Evolutionary conservation across 1,140 invertebrate genomes (phyloP), one percentile per base, ranked within the genome.

Genomic region (Cryptotermes secundus): DNA sequence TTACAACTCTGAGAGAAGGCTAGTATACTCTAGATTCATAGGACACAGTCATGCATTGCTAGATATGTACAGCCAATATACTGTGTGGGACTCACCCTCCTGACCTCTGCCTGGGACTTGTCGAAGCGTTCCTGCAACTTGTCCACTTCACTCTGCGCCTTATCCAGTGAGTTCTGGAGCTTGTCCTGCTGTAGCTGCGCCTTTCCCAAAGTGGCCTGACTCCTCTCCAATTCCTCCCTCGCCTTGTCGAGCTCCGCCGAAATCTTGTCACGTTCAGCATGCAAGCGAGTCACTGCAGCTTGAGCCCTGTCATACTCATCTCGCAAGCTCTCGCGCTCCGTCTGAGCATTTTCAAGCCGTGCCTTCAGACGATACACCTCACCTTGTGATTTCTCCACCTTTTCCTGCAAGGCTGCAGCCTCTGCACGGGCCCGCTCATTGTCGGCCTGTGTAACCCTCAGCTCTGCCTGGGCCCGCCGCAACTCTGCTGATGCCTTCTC

Each of bases 301-400:
- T 95, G 94, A 26, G 94, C 92, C 83, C 96, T 92, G 88, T 97
- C 97, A 88, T 97, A 95, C 90, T 98, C 97, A 87, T 98, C 97
- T 82, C 97, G 95, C 83, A 98, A 90, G 88, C 95, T 97, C 87
- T 98, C 96, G 88, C 97, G 96, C 90, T 98, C 97, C 83, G 95
- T 95, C 91, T 98, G 96, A 88, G 97, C 96, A 90, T 98, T 98
- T 91, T 98, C 97, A 87, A 98, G 91, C 88, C 97, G 95, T 24
- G 97, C 97, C 90, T 98, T 98, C 84, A 98, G 92, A 87, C 97
- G 93, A 88, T 98, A 98, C 24, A 98, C 97, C 90, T 98, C 97
- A 83, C 97, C 97, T 89, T 98, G 85, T 82, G 96, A 97, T 90
- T 98, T 97, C 89, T 97, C 96, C 79, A 97, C 89, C 88, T 98